A percentile compares a stretch with the other conserved stretches of the same genome.
Conservation (phyloP, 2,888 invertebrate species). For the Drosophila greeni region DNA sequence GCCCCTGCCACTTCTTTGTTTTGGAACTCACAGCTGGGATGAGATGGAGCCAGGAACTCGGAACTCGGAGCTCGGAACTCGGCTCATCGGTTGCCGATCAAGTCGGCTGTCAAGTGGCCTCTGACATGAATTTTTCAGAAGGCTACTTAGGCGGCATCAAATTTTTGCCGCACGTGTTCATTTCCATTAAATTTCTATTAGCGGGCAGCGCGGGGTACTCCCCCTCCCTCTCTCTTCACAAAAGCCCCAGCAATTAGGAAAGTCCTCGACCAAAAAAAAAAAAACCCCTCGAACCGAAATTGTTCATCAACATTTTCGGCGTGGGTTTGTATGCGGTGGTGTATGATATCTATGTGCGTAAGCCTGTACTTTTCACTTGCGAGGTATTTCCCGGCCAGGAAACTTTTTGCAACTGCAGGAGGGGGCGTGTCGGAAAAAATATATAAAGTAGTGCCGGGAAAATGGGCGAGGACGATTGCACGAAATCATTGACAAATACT, state of each 20-base stretch:
- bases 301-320: conserved; percentile 27
- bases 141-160: conserved; percentile 34
- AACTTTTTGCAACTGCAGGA: conserved; percentile 36
- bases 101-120: conserved; percentile 49
- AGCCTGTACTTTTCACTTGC: conserved; percentile 51
- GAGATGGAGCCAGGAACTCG: not conserved
- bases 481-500: conserved; percentile 19
- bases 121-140: conserved; percentile 54
- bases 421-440: not conserved
- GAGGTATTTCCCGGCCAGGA: conserved; percentile 40
- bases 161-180: conserved; percentile 58
- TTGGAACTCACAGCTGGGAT: not conserved
- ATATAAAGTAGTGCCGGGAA: conserved; percentile 23
- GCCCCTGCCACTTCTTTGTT: conserved; percentile 6
- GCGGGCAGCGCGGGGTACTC: conserved; percentile 22
- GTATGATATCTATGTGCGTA: conserved; percentile 30
- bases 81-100: conserved; percentile 53
- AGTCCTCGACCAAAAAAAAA: conserved; percentile 7
- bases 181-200: conserved; percentile 70
- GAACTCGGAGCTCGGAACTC: conserved; percentile 4
- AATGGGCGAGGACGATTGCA: not conserved
- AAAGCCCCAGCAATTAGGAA: conserved; percentile 60
- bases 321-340: conserved; percentile 12
- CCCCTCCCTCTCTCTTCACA: conserved; percentile 1
- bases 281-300: conserved; percentile 8